Evolutionary conservation across 2,113 vertebrate genomes (phyloP), one percentile per base, ranked within the genome.

Genomic region (Paraplagusia blochii): DNA sequence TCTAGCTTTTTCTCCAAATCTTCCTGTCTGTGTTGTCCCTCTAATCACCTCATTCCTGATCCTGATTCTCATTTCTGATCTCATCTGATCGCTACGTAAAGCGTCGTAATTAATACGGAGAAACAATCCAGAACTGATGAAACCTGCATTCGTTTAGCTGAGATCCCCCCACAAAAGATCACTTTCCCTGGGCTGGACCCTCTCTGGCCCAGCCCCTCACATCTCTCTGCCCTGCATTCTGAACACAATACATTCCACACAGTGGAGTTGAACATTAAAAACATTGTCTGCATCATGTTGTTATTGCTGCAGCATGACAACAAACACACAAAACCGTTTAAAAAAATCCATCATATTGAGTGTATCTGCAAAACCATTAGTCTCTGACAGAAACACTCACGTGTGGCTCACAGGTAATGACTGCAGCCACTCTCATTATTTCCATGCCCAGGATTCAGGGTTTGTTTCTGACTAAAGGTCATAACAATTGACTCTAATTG

Each of bases 391-490:
- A 18, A 22, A 29, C 51, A 53, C 53, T 39, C 52, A 19, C 17
- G 8, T 15, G 19, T 18, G 34, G 53, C 11, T 1, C 3, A 11
- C 52, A 69, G 67, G 64, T 74, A 80, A 80, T 44, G 57, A 72
- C 58, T 45, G 54, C 15, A 63, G 53, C 72, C 47, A 59, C 34
- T 49, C 69, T 83, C 82, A 80, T 83, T 85, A 83, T 82, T 80
- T 80, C 42, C 39, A 64, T 44, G 65, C 48, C 69, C 58, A 60
- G 55, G 58, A 63, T 77, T 15, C 53, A 48, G 52, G 79, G 59
- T 13, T 56, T 53, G 58, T 44, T 43, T 33, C 45, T 45, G 46
- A 53, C 44, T 52, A 83, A 79, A 85, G 82, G 81, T 85, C 69
- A 63, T 1, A 15, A 49, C 68, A 59, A 64, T 45, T 61, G 51